These are phyloP conservation scores for Onychomys torridus DNA, from an alignment of 2,797 vertebrate genomes.

Conservation along the genomic window DNA sequence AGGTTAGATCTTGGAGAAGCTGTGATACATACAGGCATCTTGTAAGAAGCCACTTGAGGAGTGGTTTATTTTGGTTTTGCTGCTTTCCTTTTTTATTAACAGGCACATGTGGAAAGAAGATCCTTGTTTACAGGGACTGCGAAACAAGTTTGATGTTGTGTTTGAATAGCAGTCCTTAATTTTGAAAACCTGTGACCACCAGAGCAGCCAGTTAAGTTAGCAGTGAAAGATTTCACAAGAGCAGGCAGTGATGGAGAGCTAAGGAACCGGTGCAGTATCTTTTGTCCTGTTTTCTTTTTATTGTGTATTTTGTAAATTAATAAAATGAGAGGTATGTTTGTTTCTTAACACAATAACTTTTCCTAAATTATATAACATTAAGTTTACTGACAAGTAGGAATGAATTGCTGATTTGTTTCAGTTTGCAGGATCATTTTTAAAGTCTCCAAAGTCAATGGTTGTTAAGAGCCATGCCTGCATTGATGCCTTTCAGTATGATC, in stretches of 20 bases:
- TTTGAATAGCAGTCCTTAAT: conserved; percentile 46
- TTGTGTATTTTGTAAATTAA: not conserved
- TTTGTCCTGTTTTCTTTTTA: not conserved
- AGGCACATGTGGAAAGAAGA: conserved; percentile 38
- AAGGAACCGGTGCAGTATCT: not conserved
- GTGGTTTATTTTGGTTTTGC: not conserved
- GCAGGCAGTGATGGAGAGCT: not conserved
- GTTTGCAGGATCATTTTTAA: not conserved
- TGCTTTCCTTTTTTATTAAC: conserved; percentile 27
- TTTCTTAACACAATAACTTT: not conserved
- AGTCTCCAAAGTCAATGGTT: not conserved
- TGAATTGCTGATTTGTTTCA: not conserved
- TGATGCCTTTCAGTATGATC: not conserved
- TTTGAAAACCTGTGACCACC: conserved; percentile 23
- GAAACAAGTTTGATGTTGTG: conserved; percentile 38
- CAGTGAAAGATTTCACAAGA: not conserved
- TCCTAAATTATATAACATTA: not conserved
- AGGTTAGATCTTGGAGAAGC: not conserved
- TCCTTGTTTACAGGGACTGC: not conserved
- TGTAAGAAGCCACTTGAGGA: not conserved
- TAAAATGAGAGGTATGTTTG: not conserved
- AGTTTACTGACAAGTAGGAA: not conserved
- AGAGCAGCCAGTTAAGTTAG: not conserved
- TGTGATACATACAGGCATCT: not conserved
- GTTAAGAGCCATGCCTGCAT: not conserved